Evolutionary conservation across 2,797 vertebrate species (phyloP), one percentile per base, ranked within the genome.

Genomic region (Sylvia borin): DNA sequence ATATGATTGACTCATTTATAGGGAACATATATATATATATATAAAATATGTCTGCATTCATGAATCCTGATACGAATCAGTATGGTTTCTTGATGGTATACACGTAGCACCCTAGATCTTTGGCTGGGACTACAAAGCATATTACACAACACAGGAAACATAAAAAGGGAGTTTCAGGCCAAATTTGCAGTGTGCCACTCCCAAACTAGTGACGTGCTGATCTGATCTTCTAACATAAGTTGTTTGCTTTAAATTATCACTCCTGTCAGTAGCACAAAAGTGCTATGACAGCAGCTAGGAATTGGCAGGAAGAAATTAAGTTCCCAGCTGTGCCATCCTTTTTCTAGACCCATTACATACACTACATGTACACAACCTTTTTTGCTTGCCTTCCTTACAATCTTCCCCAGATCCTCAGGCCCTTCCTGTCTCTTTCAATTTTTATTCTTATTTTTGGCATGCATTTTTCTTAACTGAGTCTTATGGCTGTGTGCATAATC

Each of bases 121-220:
- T 93, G 92, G 92, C 92, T 78, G 25, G 32, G 38, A 96, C 89
- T 91, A 93, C 89, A 94, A 95, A 96, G 93, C 24, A 7, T 55
- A 78, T 97, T 96, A 75, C 95, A 90, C 93, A 94, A 95, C 62
- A 58, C 81, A 88, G 82, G 94, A 95, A 91, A 91, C 2, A 58
- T 90, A 91, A 93, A 96, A 93, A 92, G 53, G 60, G 82, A 97
- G 70, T 85, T 96, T 94, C 83, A 86, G 88, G 90, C 93, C 95
- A 93, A 90, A 92, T 88, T 78, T 90, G 51, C 87, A 70, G 70
- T 34, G 76, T 70, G 70, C 95, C 94, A 53, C 92, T 96, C 95
- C 95, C 92, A 92, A 90, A 60, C 5, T n/a, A 81, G 92, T 94
- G 95, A 96, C 60, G 25, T 81, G 70, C 76, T 93, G 91, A 96